Percentiles rank a stretch among this genome's conserved stretches.
These are phyloP conservation scores for Chesias legatella DNA, from an alignment of 2,888 invertebrate genomes.

Conservation along the genomic window DNA sequence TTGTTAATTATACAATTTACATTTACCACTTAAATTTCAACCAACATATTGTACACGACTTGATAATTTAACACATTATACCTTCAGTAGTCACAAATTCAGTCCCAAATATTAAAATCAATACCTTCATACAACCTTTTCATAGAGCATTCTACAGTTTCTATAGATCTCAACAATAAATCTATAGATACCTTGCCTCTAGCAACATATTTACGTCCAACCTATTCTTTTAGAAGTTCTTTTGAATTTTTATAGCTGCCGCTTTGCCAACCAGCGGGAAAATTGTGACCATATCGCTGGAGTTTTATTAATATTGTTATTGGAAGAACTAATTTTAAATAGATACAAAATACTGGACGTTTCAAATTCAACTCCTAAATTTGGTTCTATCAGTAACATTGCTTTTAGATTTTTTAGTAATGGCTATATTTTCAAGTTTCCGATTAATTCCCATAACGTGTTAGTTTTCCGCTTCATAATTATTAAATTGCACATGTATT, in stretches of 20 bases:
- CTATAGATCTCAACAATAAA: conserved; percentile 19
- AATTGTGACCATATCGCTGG: conserved; percentile 52
- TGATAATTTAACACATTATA: not conserved
- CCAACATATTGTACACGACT: no score
- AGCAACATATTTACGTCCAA: conserved; percentile 24
- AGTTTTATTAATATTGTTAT: conserved; percentile 43
- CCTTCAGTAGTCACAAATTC: conserved; percentile 1
- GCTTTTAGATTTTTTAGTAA: conserved; percentile 64
- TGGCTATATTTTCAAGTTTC: conserved; percentile 57
- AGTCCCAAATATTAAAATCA: conserved; percentile 3
- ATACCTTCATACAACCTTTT: not conserved
- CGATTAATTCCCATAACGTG: conserved; percentile 29
- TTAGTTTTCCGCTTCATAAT: conserved; percentile 25
- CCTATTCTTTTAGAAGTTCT: conserved; percentile 44
- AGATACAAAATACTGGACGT: not conserved
- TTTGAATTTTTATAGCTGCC: conserved; percentile 48
- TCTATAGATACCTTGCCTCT: conserved; percentile 19
- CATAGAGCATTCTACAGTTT: conserved; percentile 15
- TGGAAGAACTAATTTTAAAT: conserved; percentile 31
- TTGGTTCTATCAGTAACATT: conserved; percentile 42
- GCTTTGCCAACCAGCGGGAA: conserved; percentile 70
- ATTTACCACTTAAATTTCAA: not conserved
- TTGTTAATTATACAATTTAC: conserved; percentile 17
- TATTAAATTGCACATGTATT: conserved; percentile 19
- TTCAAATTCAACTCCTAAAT: not conserved